Conservation (phyloP, 2,113 vertebrate genomes). For the Glaucidium brasilianum region DNA sequence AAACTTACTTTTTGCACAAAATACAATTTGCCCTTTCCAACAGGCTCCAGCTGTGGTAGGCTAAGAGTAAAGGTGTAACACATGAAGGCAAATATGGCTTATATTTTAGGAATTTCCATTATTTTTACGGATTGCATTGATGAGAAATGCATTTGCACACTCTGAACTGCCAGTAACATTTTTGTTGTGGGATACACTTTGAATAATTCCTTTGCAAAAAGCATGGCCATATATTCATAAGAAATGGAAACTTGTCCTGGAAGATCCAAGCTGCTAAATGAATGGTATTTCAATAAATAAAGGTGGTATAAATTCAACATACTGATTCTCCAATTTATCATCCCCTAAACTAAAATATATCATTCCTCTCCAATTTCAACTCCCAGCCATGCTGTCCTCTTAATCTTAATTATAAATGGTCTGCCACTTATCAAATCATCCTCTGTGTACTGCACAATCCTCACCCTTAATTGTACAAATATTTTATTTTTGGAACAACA, state of each 20-base stretch:
- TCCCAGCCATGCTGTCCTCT: neutral
- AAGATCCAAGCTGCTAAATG: neutral
- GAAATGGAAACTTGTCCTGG: neutral
- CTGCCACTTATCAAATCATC: neutral
- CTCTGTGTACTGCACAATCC: neutral
- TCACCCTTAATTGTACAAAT: neutral
- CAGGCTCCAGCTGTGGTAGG: neutral
- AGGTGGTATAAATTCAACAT: neutral
- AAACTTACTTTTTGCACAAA: neutral
- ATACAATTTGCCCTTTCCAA: neutral
- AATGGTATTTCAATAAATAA: slow-evolving; percentile 3
- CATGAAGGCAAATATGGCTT: neutral
- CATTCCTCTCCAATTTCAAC: neutral
- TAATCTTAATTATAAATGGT: slow-evolving; percentile 11
- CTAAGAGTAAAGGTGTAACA: neutral
- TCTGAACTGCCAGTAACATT: neutral
- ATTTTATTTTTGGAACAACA: slow-evolving; percentile 32
- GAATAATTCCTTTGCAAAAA: neutral
- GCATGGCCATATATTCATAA: neutral
- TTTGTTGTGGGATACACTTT: neutral
- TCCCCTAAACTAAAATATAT: neutral
- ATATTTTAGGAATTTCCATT: neutral
- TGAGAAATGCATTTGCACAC: neutral
- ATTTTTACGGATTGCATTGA: neutral
- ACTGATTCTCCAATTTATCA: neutral